Conservation (phyloP, 35 echinoderm and acorn worm genomes). For the Apostichopus japonicus region DNA sequence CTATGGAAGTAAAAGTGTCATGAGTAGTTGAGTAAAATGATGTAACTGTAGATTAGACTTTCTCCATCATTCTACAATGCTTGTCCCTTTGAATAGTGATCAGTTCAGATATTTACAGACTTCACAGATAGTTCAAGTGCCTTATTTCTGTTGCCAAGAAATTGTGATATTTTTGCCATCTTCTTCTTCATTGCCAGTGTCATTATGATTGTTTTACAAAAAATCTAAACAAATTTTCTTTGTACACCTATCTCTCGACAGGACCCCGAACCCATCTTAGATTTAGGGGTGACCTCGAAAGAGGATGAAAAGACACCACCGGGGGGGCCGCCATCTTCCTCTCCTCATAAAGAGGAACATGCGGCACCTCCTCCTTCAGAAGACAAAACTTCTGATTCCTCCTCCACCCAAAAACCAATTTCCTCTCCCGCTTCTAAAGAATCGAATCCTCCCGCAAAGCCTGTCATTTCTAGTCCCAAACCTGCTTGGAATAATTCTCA, state of each 20-base stretch:
- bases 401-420: neutral
- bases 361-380: neutral
- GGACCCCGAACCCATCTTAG: neutral
- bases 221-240: neutral
- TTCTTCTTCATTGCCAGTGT: too few species aligned
- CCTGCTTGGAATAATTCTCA: neutral
- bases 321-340: neutral
- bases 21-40: too few species aligned
- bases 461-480: neutral
- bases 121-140: too few species aligned
- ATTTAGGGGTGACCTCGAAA: neutral
- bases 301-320: neutral
- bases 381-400: neutral
- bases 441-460: neutral
- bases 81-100: too few species aligned
- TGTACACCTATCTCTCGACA: neutral
- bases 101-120: too few species aligned
- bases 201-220: too few species aligned
- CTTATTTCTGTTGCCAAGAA: too few species aligned
- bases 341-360: neutral
- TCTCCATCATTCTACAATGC: too few species aligned
- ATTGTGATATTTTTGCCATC: too few species aligned
- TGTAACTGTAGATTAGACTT: too few species aligned
- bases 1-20: too few species aligned
- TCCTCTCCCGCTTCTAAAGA: neutral